Percentiles rank a stretch among this genome's conserved stretches.
Conservation (phyloP, 2,113 vertebrate genomes). For the Salvelinus namaycush region DNA sequence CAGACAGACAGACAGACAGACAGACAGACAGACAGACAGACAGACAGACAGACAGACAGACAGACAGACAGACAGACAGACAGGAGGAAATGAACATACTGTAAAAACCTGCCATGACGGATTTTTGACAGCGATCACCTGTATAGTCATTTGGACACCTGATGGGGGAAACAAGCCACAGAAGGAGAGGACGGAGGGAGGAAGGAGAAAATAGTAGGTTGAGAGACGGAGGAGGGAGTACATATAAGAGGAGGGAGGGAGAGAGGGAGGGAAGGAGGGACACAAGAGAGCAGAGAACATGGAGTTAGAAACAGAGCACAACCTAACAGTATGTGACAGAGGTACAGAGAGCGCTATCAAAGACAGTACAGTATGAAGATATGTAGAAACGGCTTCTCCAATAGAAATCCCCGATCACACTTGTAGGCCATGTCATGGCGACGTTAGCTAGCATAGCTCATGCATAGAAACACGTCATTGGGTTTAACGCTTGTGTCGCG, state of each 20-base stretch:
- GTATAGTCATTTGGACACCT: conserved; percentile 99
- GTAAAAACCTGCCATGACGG: conserved; percentile 99
- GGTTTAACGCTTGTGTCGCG: too few species aligned
- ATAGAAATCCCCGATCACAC: too few species aligned
- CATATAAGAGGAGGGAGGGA: conserved; percentile 13
- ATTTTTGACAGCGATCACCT: conserved; percentile 99
- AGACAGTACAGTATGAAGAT: neutral
- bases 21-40: too few species aligned
- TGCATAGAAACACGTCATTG: too few species aligned
- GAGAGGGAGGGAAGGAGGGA: conserved; percentile 11
- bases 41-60: neutral
- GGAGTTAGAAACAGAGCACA: conserved; percentile 35
- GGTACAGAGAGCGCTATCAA: conserved; percentile 25
- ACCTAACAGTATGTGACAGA: conserved; percentile 23
- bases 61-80: neutral
- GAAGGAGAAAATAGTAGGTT: conserved; percentile 27
- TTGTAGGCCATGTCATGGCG: too few species aligned
- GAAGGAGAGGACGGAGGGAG: conserved; percentile 30
- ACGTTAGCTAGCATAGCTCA: too few species aligned
- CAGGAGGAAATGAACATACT: conserved; percentile 55
- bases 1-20: too few species aligned
- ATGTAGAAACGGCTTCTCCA: too few species aligned
- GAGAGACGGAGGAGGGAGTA: conserved; percentile 8
- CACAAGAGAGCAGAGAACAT: conserved; percentile 28
- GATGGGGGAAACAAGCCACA: conserved; percentile 27